Evolutionary conservation across 2,888 invertebrate species (phyloP), one percentile per base, ranked within the genome.

Genomic region (Perizoma affinitatum): DNA sequence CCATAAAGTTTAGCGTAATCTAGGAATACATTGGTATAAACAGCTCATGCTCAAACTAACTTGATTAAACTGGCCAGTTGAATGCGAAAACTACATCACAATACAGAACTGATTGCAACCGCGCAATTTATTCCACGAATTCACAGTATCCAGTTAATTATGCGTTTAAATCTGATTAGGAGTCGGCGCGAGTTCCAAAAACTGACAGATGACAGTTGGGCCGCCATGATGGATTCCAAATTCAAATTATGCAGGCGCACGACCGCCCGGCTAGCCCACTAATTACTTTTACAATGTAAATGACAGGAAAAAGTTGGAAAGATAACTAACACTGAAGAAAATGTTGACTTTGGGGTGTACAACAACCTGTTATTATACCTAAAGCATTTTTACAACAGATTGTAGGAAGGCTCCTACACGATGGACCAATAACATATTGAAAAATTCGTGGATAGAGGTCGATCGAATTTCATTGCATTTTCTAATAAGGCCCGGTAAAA

Each of bases 241-340:
- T 61, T 68, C 74, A 66, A 78, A 88, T 89, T 90, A 90, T 90
- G 90, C 89, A 81, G 75, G 72, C 76, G 68, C 90, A 90, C 89
- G 89, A 78, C 66, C 78, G 75, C 77, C 69, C 78, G 68, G 77
- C 75, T 75, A 73, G 70, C 50, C 68, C 67, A 73, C 78, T 87
- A 88, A 89, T 88, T 88, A 83, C 80, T 83, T 79, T 76, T 71
- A 71, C 71, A 76, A 69, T 73, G 73, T 74, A 72, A 75, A 78
- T 74, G 70, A 61, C 43, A 42, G 46, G 57, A 65, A 66, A 63
- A 63, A 54, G 58, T 65, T n/a, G n/a, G 60, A 40, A 9, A 44
- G 40, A 43, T 42, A 41, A 43, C 43, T 43, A 43, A 10, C 10
- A 4, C n/a, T n/a, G 4, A 5, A 43, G 5, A 11, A 43, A 43